Percentiles rank a stretch among this genome's conserved stretches.
phyloP scores from a whole-genome alignment of 1,140 invertebrate genomes.

The Ooceraea biroi region DNA sequence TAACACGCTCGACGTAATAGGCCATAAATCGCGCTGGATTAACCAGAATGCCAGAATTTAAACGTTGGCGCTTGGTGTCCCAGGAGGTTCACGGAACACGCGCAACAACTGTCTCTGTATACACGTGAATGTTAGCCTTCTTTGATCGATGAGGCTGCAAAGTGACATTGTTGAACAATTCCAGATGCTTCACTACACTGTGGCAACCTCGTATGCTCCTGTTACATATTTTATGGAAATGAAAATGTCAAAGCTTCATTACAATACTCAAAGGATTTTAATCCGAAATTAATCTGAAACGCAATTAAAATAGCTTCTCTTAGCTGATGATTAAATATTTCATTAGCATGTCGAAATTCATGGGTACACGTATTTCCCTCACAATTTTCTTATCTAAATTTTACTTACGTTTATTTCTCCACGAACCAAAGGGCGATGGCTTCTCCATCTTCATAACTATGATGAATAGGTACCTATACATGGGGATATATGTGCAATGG shows the following conservation, averaged over 20 bases:
- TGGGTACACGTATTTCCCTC: background rate
- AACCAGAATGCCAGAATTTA: conserved; percentile 69
- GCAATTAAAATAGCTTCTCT: conserved; percentile 1
- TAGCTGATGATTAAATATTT: conserved; percentile 12
- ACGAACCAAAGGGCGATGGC: background rate
- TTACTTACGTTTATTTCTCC: conserved; percentile 28
- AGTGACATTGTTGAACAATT: conserved; percentile 35
- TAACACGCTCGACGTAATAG: conserved; percentile 54
- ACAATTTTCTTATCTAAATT: conserved; percentile 11
- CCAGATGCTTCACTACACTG: background rate
- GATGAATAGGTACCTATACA: conserved; percentile 10
- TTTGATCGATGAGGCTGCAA: conserved; percentile 57
- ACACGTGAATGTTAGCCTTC: conserved; percentile 49
- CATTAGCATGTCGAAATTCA: conserved; percentile 13
- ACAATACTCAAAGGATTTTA: background rate
- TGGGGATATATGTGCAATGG: background rate
- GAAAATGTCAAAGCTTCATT: background rate
- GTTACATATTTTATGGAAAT: background rate
- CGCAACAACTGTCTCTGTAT: conserved; percentile 50
- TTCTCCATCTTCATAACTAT: conserved; percentile 24
- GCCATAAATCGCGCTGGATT: conserved; percentile 67
- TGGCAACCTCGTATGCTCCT: background rate
- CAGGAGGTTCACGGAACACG: conserved; percentile 13
- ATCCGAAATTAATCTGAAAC: too few relatives aligned
- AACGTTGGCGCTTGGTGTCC: conserved; percentile 47